Conservation (phyloP, 1,140 invertebrate species). For the Teleogryllus occipitalis region DNA sequence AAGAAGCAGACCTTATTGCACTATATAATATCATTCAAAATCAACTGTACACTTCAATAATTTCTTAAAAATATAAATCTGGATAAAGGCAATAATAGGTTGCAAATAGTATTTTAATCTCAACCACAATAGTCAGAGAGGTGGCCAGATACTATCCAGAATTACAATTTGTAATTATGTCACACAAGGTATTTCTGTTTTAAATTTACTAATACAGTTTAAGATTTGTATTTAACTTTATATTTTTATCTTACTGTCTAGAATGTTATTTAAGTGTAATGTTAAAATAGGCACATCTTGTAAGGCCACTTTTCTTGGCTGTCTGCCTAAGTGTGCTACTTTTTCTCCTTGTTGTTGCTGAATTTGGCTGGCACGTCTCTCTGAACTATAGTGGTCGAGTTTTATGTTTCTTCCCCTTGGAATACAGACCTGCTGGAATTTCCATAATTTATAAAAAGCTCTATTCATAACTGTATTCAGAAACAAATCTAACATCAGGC, state of each 20-base stretch:
- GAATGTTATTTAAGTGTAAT: background rate
- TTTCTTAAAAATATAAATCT: constrained; percentile 6
- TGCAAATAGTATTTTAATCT: background rate
- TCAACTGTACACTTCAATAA: background rate
- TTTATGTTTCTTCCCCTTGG: background rate
- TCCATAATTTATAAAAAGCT: background rate
- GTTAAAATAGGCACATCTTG: constrained; percentile 4
- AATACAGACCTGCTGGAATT: background rate
- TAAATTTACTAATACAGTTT: background rate
- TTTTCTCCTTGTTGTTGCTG: background rate
- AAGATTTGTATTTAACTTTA: background rate
- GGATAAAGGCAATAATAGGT: background rate
- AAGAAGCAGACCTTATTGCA: background rate
- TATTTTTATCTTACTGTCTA: background rate
- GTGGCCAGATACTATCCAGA: background rate
- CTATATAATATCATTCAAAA: constrained; percentile 6
- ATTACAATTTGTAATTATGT: background rate
- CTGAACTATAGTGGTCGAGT: background rate
- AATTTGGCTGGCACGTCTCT: background rate
- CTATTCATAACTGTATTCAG: background rate
- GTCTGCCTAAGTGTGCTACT: background rate
- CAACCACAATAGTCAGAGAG: background rate
- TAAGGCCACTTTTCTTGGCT: background rate
- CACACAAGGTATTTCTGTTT: background rate
- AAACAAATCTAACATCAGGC: background rate